Evolutionary conservation across 64 coral and sea anemone species (phyloP), one percentile per base, ranked within the genome.

Genomic region (Actinia tenebrosa): DNA sequence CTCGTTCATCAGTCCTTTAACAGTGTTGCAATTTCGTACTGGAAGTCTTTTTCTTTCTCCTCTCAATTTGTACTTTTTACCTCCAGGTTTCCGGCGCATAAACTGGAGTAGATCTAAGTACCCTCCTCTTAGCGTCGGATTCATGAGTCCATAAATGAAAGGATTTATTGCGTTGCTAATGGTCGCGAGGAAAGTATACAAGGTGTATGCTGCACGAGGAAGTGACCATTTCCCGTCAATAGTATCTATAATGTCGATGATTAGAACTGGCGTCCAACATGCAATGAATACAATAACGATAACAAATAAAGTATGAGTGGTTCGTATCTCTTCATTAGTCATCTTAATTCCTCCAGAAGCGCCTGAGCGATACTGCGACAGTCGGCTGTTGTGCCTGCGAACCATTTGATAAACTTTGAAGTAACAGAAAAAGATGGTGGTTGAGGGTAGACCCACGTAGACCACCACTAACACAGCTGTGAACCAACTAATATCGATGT

Each of bases 141-240:
- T 94, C 84, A 90, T 78, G 6, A 94, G 56, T 15, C 92, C 88
- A 54, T 94, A 94, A 61, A 89, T 89, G 26, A 94, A 14, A 7
- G 92, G 92, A 83, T 94, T 94, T 2, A 94, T 26, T 45, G 89
- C 80, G 22, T 87, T 94, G 27, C 84, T 89, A 59, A 94, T 47
- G 13, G 79, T 69, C 43, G 62, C 60, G 19, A 30, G 61, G 23
- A 53, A 68, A 59, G 60, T 53, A 54, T 64, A 37, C 10, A 19
- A 86, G 77, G 79, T 55, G 56, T 94, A 94, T 45, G 17, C 62
- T 61, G 88, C 53, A 3, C 92, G 84, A 43, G 60, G 66, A 7
- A 94, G 68, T 5, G 84, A 87, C 88, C 88, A 90, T 71, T 37
- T 90, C 30, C 84, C 92, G 22, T 53, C 84, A 37, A 94, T 60